Percentiles rank a stretch among this genome's conserved stretches.
phyloP scores from a whole-genome alignment of 2,113 vertebrate species.

The Hymenochirus boettgeri region DNA sequence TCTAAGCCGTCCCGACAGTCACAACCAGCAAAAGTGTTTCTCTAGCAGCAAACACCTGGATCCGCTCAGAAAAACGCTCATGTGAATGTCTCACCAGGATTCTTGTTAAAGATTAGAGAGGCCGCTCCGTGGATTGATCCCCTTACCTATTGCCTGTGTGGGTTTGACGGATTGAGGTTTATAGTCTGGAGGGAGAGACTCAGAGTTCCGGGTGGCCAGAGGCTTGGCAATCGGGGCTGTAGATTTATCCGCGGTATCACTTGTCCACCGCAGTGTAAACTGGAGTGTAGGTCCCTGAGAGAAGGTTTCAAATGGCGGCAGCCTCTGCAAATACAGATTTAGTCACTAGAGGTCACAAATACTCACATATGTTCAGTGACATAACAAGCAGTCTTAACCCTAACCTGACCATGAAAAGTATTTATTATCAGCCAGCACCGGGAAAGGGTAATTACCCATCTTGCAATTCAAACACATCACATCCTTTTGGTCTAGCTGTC shows the following conservation, averaged over 20 bases:
- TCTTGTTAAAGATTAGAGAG: neutral
- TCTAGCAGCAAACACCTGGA: too few relatives aligned
- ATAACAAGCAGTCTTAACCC: too few relatives aligned
- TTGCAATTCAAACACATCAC: too few relatives aligned
- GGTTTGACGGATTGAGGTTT: slow-evolving; percentile 84
- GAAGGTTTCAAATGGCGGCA: slow-evolving; percentile 98
- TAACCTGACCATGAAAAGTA: too few relatives aligned
- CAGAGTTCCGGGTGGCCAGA: slow-evolving; percentile 91
- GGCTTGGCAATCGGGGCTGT: slow-evolving; percentile 91
- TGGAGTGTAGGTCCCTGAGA: slow-evolving; percentile 99
- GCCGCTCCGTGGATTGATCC: neutral
- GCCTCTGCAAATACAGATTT: slow-evolving; percentile 62
- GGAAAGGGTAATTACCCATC: too few relatives aligned
- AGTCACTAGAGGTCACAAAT: too few relatives aligned
- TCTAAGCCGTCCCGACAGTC: too few relatives aligned
- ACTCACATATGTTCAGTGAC: too few relatives aligned
- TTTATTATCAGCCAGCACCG: too few relatives aligned
- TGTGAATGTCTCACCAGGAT: too few relatives aligned
- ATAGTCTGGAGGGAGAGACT: slow-evolving; percentile 83
- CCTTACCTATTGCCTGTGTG: slow-evolving; percentile 81
- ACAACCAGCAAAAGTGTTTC: too few relatives aligned
- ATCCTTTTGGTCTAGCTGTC: too few relatives aligned
- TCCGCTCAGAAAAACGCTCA: neutral
- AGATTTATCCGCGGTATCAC: slow-evolving; percentile 84
- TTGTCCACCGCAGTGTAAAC: slow-evolving; percentile 95